phyloP scores from a whole-genome alignment of 2,888 invertebrate species.

The Morpho achilles region DNA sequence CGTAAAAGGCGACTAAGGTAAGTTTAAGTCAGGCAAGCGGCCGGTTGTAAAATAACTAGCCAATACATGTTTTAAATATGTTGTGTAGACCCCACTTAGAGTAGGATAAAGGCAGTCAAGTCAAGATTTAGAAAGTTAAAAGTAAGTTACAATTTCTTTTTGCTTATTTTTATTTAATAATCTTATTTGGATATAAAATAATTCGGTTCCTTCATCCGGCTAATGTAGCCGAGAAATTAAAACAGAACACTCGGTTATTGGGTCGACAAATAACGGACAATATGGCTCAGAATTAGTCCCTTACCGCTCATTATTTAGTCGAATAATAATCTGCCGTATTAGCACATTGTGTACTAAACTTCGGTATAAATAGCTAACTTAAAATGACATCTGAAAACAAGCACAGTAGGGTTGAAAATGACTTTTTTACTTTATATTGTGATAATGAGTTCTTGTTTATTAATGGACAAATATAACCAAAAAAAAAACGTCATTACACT shows the following conservation, averaged over 20 bases:
- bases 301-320: constrained; percentile 39
- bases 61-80: too few species aligned
- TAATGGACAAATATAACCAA: too few species aligned
- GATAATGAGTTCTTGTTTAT: too few species aligned
- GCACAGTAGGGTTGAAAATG: not conserved
- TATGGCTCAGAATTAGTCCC: constrained; percentile 30
- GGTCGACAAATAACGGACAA: constrained; percentile 1
- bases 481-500: too few species aligned
- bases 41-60: too few species aligned
- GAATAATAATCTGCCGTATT: constrained; percentile 47
- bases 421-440: too few species aligned
- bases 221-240: constrained; percentile 2
- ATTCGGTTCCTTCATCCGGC: constrained; percentile 1
- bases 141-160: too few species aligned
- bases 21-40: too few species aligned
- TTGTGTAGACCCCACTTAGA: too few species aligned
- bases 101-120: too few species aligned
- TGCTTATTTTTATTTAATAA: not conserved
- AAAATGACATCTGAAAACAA: not conserved
- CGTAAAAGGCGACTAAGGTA: too few species aligned
- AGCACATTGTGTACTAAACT: constrained; percentile 31
- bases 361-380: not conserved
- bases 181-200: constrained; percentile 5
- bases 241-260: constrained; percentile 5
- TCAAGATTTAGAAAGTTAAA: too few species aligned